Base-by-base conservation (phyloP, 2,113 vertebrate species). In the Lepus timidus region DNA sequence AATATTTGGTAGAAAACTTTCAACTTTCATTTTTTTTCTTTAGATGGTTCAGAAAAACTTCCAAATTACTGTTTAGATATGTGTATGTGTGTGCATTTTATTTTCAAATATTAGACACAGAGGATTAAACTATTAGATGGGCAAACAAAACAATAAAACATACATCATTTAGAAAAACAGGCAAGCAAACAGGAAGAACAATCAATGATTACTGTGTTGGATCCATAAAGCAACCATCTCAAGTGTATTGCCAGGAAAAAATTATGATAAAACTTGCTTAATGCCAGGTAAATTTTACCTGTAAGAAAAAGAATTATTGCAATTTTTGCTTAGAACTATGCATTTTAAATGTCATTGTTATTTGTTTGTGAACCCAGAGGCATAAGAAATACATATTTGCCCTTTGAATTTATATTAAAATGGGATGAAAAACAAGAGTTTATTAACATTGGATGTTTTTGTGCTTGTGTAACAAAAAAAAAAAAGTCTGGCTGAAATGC, bases 371-470 rank as follows among this genome's bases (percentile, higher is more conserved):
- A 76, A 68, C 73, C 87, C 13, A 85, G 96, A 67, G 36, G 62
- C 82, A 97, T 93, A 93, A 90, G 36, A 96, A 96, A 96, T 58
- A 70, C 82, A 0, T 44, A 78, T 92, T 44, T 10, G 11, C 79
- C 97, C 1, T 95, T 97, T 89, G 93, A 87, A 95, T 92, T 52
- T 67, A 71, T 25, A 91, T 76, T 85, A 61, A 97, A 92, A 27
- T 96, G 62, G 85, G 85, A 95, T 94, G 55, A 85, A 94, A 88
- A 96, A 75, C 33, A 29, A 3, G 22, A 92, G 6, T 81, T 96
- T 98, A 97, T 96, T 97, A 71, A 74, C 73, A 90, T 96, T 98
- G 95, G 91, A 97, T 95, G 55, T 23, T 85, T 96, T 98, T 94
- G 52, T 96, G 82, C 90, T 97, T 97, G 95, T 97, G 89, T 96